These are phyloP conservation scores for Caerostris extrusa DNA, from an alignment of 1,140 invertebrate species.

Conservation along the genomic window DNA sequence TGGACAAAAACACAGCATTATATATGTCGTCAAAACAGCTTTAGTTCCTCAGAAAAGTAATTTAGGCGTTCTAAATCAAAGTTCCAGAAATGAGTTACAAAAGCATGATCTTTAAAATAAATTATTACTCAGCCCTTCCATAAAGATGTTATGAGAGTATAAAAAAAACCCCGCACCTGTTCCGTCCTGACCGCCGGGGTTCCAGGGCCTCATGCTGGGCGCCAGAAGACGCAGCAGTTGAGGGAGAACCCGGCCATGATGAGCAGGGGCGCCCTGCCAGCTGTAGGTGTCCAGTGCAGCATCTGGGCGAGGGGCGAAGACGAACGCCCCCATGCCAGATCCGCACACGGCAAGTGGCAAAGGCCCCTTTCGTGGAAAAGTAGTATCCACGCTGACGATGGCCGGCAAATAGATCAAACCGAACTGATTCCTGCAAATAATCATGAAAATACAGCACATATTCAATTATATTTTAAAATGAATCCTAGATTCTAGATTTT, in stretches of 20 bases:
- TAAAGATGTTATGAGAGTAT: too few species aligned
- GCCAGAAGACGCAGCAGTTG: constrained; percentile 95
- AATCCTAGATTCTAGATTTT: too few species aligned
- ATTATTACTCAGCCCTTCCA: too few species aligned
- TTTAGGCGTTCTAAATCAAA: too few species aligned
- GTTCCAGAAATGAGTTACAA: too few species aligned
- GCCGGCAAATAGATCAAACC: constrained; percentile 98
- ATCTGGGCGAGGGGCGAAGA: constrained; percentile 92
- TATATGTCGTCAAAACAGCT: too few species aligned
- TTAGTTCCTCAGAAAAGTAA: too few species aligned
- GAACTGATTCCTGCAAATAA: constrained; percentile 83
- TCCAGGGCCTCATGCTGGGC: constrained; percentile 95
- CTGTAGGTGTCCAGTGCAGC: constrained; percentile 87
- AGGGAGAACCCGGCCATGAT: constrained; percentile 95
- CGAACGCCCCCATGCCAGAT: constrained; percentile 95
- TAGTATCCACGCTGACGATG: constrained; percentile 99
- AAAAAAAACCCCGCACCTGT: background rate
- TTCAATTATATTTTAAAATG: too few species aligned
- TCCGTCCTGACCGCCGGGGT: constrained; percentile 80
- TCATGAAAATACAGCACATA: background rate
- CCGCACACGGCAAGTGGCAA: constrained; percentile 99
- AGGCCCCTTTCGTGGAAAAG: constrained; percentile 97
- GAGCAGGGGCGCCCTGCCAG: constrained; percentile 95
- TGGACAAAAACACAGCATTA: too few species aligned
- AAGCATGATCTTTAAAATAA: too few species aligned